A percentile compares a stretch with the other conserved stretches of the same genome.
Evolutionary conservation across 2,888 invertebrate genomes (phyloP).

Genomic region (Melanophora roralis): DNA sequence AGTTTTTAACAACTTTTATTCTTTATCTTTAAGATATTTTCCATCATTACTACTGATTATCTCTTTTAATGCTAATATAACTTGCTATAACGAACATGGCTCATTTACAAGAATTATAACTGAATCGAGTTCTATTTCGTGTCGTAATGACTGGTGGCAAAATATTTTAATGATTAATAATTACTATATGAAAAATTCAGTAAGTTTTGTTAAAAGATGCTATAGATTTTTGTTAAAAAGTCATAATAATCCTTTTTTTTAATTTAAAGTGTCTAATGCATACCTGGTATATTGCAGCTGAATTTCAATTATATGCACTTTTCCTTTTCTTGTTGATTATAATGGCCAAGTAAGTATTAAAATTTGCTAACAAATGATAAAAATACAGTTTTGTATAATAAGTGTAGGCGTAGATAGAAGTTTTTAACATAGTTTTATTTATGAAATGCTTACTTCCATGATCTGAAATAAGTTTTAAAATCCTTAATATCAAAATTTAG

Average conservation of each 20-base stretch:
- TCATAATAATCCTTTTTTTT: not conserved
- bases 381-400: no score
- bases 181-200: conserved; percentile 14
- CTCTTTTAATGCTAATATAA: not conserved
- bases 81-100: not conserved
- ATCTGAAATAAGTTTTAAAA: no score
- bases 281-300: conserved; percentile 44
- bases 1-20: not conserved
- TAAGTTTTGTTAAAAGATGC: conserved; percentile 21
- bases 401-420: no score
- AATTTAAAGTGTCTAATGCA: conserved; percentile 19
- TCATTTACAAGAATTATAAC: not conserved
- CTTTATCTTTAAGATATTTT: conserved; percentile 11
- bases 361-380: no score
- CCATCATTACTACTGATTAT: conserved; percentile 22
- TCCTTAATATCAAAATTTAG: no score
- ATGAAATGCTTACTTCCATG: no score
- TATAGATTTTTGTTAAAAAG: no score
- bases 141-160: conserved; percentile 29
- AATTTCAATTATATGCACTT: conserved; percentile 30
- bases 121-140: not conserved
- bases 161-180: conserved; percentile 46
- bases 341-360: conserved; percentile 33
- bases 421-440: no score
- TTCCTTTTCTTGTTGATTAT: conserved; percentile 34